Evolutionary conservation across 2,888 invertebrate genomes (phyloP).

Genomic region (Cecidostiba fungosa): DNA sequence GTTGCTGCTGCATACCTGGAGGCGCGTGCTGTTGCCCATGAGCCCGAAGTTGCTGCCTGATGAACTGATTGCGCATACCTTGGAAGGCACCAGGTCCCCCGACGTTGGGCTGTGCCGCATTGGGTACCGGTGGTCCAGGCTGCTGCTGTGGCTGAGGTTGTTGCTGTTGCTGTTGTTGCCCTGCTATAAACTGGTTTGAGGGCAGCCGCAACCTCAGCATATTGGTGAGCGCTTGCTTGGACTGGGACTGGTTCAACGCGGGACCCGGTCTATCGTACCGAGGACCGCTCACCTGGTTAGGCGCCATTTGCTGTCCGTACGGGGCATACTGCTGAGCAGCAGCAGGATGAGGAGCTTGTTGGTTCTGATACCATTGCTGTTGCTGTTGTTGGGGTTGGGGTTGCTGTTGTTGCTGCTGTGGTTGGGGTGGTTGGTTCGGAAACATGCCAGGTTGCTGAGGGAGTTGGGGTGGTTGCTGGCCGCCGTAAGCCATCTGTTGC

Average conservation of each 20-base stretch:
- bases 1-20: constrained; percentile 76
- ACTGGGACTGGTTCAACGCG: constrained; percentile 83
- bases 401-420: constrained; percentile 73
- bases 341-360: constrained; percentile 74
- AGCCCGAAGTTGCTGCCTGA: constrained; percentile 78
- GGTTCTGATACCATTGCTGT: constrained; percentile 78
- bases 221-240: constrained; percentile 92
- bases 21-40: constrained; percentile 67
- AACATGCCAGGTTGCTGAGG: constrained; percentile 78
- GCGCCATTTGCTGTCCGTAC: constrained; percentile 81
- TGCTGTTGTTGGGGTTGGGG: constrained; percentile 72
- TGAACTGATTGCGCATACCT: constrained; percentile 79
- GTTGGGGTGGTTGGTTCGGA: constrained; percentile 79
- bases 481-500: constrained; percentile 75
- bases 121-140: constrained; percentile 42
- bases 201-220: constrained; percentile 91
- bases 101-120: constrained; percentile 72
- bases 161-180: constrained; percentile 62
- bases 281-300: constrained; percentile 73
- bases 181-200: constrained; percentile 80
- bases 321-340: constrained; percentile 78
- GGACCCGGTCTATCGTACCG: constrained; percentile 79
- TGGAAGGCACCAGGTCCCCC: constrained; percentile 77
- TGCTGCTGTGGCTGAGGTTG: constrained; percentile 69
- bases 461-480: constrained; percentile 76